Percentiles rank a stretch among this genome's conserved stretches.
Evolutionary conservation across 2,113 vertebrate genomes (phyloP).

Genomic region (Etia nguti): DNA sequence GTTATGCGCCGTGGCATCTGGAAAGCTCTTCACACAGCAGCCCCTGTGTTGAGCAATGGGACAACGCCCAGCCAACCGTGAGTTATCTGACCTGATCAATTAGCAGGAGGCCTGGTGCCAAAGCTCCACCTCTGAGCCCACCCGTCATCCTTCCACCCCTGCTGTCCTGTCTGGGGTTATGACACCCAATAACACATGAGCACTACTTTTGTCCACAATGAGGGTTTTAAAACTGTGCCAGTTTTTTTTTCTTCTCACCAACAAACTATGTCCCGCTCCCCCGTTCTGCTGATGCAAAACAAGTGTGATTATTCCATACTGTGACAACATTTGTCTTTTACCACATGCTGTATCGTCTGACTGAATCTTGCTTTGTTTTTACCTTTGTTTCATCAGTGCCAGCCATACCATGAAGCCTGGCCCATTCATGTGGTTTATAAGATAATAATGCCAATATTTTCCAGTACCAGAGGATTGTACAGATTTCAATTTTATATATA

Average conservation of each 20-base stretch:
- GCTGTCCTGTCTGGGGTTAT: conserved; percentile 3
- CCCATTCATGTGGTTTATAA: background rate
- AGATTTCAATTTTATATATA: background rate
- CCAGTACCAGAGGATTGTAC: rapidly evolving
- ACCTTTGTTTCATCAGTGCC: background rate
- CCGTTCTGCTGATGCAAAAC: background rate
- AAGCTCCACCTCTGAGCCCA: conserved; percentile 40
- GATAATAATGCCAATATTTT: background rate
- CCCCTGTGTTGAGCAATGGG: conserved; percentile 53
- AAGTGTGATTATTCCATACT: conserved; percentile 24
- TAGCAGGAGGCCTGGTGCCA: conserved; percentile 72
- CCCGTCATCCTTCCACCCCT: background rate
- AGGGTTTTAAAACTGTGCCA: conserved; percentile 17
- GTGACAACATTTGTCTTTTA: conserved; percentile 29
- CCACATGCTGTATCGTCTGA: conserved; percentile 5
- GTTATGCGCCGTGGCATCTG: conserved; percentile 71
- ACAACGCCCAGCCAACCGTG: conserved; percentile 64
- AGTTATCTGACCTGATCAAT: conserved; percentile 81
- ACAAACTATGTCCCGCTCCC: background rate
- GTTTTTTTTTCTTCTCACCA: background rate
- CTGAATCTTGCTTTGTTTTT: background rate
- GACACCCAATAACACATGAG: background rate
- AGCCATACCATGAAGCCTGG: background rate
- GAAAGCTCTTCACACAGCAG: conserved; percentile 60
- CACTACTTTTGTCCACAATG: background rate